Conservation (phyloP, 2,797 vertebrate genomes). For the Hydrophis major region DNA sequence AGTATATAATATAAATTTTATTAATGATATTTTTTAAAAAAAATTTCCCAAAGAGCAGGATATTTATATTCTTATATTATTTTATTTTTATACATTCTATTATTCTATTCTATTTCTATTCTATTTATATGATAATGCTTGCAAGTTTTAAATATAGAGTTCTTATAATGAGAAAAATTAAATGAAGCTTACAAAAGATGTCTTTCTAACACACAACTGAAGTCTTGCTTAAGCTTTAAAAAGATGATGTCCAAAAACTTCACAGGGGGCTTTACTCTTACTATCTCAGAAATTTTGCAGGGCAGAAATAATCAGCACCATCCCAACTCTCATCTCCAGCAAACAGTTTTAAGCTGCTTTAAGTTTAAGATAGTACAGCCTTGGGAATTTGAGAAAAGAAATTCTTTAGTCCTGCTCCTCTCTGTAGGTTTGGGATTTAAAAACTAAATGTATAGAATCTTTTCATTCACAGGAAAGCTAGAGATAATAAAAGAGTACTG, state of each 20-base stretch:
- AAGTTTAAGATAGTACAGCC: slow-evolving; percentile 57
- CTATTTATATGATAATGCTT: slow-evolving; percentile 17
- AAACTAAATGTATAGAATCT: slow-evolving; percentile 53
- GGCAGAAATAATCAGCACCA: slow-evolving; percentile 61
- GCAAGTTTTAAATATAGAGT: slow-evolving; percentile 55
- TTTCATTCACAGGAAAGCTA: slow-evolving; percentile 37
- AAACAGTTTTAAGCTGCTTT: slow-evolving; percentile 73
- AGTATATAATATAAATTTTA: neutral
- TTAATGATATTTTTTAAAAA: neutral
- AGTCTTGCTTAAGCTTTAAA: slow-evolving; percentile 66
- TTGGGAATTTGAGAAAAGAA: slow-evolving; percentile 47
- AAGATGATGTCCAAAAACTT: slow-evolving; percentile 70
- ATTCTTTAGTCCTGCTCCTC: slow-evolving; percentile 40
- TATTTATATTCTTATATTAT: too few relatives aligned
- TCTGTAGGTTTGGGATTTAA: slow-evolving; percentile 58
- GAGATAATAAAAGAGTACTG: slow-evolving; percentile 13
- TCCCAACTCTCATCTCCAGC: slow-evolving; percentile 46
- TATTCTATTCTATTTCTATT: too few relatives aligned
- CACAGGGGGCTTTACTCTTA: slow-evolving; percentile 49
- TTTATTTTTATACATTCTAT: too few relatives aligned
- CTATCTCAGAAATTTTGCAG: slow-evolving; percentile 65
- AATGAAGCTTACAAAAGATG: slow-evolving; percentile 46
- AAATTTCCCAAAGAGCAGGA: neutral
- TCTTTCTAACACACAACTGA: slow-evolving; percentile 20
- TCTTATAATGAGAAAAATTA: slow-evolving; percentile 43